Evolutionary conservation across 2,888 invertebrate species (phyloP), one percentile per base, ranked within the genome.

Genomic region (Campoplex nolae): DNA sequence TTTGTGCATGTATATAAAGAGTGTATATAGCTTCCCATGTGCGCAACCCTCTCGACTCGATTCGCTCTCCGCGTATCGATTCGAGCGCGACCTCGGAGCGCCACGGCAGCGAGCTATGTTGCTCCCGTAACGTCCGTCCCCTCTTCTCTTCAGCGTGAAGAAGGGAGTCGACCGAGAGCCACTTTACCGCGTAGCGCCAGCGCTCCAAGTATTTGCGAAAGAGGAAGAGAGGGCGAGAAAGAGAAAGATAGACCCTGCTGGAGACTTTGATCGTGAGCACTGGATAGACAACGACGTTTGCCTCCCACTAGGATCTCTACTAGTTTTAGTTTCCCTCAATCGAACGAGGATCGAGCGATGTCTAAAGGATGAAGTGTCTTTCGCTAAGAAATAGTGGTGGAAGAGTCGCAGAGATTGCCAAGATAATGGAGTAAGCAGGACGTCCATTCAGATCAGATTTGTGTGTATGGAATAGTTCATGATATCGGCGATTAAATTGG

Each of bases 1-100:
- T 58, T 2, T 65, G 58, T 76, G 70, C 16, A 56, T 58, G 56
- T 88, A 81, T 81, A 83, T 68, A 74, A 82, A 84, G 58, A 82
- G 82, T 11, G 76, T 87, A 84, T 35, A 75, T 76, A 83, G 71
- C 45, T 76, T 58, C 65, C 77, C 85, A 71, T 87, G 88, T 83
- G 87, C 88, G 79, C 89, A 85, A 88, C 89, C 89, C 90, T 88
- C 88, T 88, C 88, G 91, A 91, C 91, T 90, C 89, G 90, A 88
- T 89, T 87, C 87, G 76, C 83, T 90, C 89, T 90, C 80, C 85
- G 88, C 87, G 88, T 79, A 88, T 89, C 83, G 90, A 88, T 88
- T 87, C 77, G 84, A 78, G 90, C 89, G 90, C 88, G 89, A 90
- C 89, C 88, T 89, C 90, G 89, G 88, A 90, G 90, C 88, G 88